Conservation (phyloP, 2,113 vertebrate species). For the Thunnus maccoyii region DNA sequence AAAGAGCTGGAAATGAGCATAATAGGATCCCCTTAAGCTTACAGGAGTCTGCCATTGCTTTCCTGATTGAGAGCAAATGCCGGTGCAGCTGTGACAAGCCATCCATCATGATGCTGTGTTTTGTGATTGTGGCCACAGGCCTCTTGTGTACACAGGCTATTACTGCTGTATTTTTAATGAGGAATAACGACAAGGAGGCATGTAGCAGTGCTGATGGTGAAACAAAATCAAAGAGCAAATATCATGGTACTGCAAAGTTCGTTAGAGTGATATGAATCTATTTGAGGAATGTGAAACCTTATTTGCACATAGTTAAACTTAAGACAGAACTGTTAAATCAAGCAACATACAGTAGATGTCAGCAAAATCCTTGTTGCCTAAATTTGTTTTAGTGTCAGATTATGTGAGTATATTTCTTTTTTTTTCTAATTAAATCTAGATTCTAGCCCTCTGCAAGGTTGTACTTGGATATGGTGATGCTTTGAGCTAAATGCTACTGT, state of each 20-base stretch:
- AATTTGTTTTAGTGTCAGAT: neutral
- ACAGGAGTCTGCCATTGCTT: neutral
- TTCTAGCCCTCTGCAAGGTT: too few species aligned
- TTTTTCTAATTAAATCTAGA: too few species aligned
- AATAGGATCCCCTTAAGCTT: neutral
- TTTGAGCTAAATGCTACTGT: too few species aligned
- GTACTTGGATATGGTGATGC: too few species aligned
- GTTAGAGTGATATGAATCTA: too few species aligned
- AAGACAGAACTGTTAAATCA: neutral
- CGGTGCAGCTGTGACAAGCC: conserved; percentile 18
- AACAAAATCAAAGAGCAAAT: conserved; percentile 6
- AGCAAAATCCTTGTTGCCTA: neutral
- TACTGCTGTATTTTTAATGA: conserved; percentile 53
- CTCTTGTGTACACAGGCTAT: neutral
- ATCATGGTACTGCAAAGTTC: neutral
- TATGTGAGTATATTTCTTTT: too few species aligned
- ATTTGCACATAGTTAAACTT: too few species aligned
- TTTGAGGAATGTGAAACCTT: neutral
- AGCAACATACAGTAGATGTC: neutral
- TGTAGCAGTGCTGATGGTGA: conserved; percentile 15
- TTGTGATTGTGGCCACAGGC: conserved; percentile 30
- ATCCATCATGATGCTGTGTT: conserved; percentile 33
- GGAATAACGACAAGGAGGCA: conserved; percentile 19
- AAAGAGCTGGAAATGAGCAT: too few species aligned
- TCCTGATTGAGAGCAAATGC: conserved; percentile 20